Evolutionary conservation across 35 echinoderm and acorn worm species (phyloP).

Genomic region (Ophiothrix spiculata): DNA sequence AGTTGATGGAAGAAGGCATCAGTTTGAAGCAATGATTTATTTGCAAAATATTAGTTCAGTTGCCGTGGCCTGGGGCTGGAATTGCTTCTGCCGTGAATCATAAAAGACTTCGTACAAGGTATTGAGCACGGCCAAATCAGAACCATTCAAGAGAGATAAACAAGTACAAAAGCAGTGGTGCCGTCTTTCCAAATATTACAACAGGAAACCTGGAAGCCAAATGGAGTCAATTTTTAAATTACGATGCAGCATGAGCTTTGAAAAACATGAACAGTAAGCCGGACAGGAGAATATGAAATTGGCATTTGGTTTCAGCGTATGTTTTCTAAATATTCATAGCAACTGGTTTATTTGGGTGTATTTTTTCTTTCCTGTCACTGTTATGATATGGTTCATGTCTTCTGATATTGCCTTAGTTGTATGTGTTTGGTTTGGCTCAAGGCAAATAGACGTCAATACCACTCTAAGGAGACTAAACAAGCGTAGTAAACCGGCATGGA

Average conservation of each 20-base stretch:
- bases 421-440: not conserved
- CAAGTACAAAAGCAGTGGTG: not conserved
- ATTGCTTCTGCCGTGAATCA: not conserved
- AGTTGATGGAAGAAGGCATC: not conserved
- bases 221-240: slow-evolving; percentile 5
- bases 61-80: not conserved
- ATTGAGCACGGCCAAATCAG: not conserved
- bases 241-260: not conserved
- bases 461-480: slow-evolving; percentile 4
- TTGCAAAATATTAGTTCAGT: slow-evolving; percentile 9
- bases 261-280: not conserved
- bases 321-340: no score
- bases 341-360: no score
- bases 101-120: not conserved
- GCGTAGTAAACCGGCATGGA: not conserved
- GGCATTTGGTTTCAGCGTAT: slow-evolving; percentile 4
- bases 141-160: slow-evolving; percentile 10
- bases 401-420: not conserved
- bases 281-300: slow-evolving; percentile 15
- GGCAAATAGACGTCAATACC: slow-evolving; percentile 4
- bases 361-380: not conserved
- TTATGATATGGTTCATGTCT: slow-evolving; percentile 2
- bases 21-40: not conserved
- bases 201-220: slow-evolving; percentile 1
- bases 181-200: slow-evolving; percentile 5